Conservation (phyloP, 2,888 invertebrate species). For the Zonitis immaculata region DNA sequence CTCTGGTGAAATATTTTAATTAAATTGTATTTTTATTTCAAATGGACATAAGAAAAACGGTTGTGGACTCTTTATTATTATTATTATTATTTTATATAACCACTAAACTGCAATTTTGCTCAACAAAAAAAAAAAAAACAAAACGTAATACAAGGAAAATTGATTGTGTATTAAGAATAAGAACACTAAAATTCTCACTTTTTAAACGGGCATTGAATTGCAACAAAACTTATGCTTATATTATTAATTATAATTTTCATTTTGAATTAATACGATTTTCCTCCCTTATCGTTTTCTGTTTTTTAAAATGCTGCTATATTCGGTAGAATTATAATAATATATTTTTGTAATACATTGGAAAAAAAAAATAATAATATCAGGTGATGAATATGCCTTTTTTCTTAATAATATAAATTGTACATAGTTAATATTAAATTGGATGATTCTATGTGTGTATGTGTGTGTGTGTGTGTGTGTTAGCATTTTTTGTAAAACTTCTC, state of each 20-base stretch:
- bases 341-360: conserved; percentile 40
- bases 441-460: conserved; percentile 24
- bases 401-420: conserved; percentile 33
- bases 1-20: too few species aligned
- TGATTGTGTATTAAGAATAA: background rate
- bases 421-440: conserved; percentile 38
- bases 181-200: background rate
- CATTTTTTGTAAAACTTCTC: conserved; percentile 28
- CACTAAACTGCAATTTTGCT: background rate
- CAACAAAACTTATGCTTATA: conserved; percentile 18
- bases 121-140: conserved; percentile 1
- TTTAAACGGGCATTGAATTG: conserved; percentile 7
- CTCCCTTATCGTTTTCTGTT: too few species aligned
- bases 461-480: conserved; percentile 32
- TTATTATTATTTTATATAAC: too few species aligned
- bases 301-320: conserved; percentile 19
- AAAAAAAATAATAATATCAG: conserved; percentile 41
- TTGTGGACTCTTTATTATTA: too few species aligned
- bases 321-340: conserved; percentile 29
- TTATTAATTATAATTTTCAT: conserved; percentile 13
- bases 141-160: background rate
- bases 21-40: too few species aligned
- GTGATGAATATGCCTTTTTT: conserved; percentile 49
- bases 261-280: too few species aligned
- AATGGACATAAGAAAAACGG: background rate